These are phyloP conservation scores for Cephalopterus ornatus DNA, from an alignment of 2,113 vertebrate species.

Conservation along the genomic window DNA sequence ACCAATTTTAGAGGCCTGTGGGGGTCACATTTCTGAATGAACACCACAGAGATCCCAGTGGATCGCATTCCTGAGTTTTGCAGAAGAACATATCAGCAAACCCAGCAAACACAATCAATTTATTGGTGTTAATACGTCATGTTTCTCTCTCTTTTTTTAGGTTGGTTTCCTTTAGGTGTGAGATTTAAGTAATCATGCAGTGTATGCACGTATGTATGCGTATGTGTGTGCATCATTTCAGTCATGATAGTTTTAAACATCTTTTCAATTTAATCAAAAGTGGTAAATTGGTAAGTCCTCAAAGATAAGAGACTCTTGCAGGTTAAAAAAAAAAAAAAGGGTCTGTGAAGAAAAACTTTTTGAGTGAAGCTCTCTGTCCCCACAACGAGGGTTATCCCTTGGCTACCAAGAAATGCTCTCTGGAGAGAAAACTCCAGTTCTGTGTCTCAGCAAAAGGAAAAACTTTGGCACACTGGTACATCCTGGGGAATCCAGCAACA, in stretches of 20 bases:
- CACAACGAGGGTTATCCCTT: rapidly evolving
- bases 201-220: neutral
- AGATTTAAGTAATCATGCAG: neutral
- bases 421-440: neutral
- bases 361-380: neutral
- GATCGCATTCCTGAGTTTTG: neutral
- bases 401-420: neutral
- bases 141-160: neutral
- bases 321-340: neutral
- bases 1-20: neutral
- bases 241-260: neutral
- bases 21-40: neutral
- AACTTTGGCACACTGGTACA: neutral
- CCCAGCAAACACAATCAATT: neutral
- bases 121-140: neutral
- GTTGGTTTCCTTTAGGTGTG: rapidly evolving
- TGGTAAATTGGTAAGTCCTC: neutral
- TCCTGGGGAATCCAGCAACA: neutral
- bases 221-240: neutral
- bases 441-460: neutral
- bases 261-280: neutral
- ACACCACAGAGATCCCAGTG: neutral
- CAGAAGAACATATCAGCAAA: neutral
- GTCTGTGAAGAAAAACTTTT: neutral
- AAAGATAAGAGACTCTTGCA: neutral